Percentiles rank a stretch among this genome's conserved stretches.
phyloP scores from a whole-genome alignment of 92 coral and sea anemone genomes.

The Phenganax subtilis region DNA sequence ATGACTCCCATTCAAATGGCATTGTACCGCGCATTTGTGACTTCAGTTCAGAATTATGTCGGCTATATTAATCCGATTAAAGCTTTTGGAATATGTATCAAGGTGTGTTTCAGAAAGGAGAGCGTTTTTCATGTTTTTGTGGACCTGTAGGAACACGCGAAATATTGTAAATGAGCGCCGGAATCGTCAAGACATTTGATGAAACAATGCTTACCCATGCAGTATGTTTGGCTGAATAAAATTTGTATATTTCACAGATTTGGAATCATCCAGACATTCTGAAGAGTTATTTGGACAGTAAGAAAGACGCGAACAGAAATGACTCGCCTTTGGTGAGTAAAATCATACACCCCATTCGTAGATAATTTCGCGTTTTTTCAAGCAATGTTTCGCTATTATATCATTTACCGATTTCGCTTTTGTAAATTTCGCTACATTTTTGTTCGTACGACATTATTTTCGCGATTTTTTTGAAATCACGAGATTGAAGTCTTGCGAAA shows the following conservation, averaged over 20 bases:
- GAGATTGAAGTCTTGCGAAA: no score
- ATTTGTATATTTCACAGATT: conserved; percentile 49
- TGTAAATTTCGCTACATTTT: no score
- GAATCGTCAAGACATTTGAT: not conserved
- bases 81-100: conserved; percentile 81
- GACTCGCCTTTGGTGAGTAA: conserved; percentile 86
- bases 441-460: no score
- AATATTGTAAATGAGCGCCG: not conserved
- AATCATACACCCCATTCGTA: not conserved
- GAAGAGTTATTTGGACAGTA: conserved; percentile 61
- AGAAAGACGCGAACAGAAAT: conserved; percentile 54
- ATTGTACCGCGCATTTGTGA: conserved; percentile 68
- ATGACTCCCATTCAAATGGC: conserved; percentile 70
- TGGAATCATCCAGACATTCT: conserved; percentile 98
- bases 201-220: no score
- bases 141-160: not conserved
- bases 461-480: no score
- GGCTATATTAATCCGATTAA: conserved; percentile 86
- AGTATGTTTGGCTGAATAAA: not conserved
- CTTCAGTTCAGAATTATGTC: conserved; percentile 50
- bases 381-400: no score
- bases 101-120: conserved; percentile 48
- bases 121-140: not conserved
- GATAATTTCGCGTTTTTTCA: no score
- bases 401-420: no score